Percentiles rank a stretch among this genome's conserved stretches.
Conservation (phyloP, 1,140 invertebrate species). For the Drosophila aff. region DNA sequence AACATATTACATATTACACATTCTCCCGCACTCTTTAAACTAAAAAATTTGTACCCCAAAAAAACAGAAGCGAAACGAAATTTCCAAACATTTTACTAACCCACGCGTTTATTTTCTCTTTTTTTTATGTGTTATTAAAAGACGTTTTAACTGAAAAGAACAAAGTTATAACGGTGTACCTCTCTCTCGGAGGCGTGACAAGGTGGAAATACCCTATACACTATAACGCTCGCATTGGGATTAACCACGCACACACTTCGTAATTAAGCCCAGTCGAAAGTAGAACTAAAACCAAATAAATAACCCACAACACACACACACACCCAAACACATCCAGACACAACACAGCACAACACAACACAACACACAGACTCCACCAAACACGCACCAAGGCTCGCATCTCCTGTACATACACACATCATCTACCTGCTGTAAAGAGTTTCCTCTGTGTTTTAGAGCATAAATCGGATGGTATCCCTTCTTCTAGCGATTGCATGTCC, state of each 20-base stretch:
- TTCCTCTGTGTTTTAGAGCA: slow-evolving; percentile 23
- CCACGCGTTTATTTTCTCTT: slow-evolving; percentile 42
- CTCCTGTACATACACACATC: slow-evolving; percentile 24
- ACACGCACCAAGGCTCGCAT: slow-evolving; percentile 7
- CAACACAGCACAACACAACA: background rate
- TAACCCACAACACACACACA: slow-evolving; percentile 4
- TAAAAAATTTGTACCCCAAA: background rate
- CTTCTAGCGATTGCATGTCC: slow-evolving; percentile 29
- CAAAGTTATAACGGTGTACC: slow-evolving; percentile 21
- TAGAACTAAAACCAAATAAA: slow-evolving; percentile 34
- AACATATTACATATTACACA: background rate
- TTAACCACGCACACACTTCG: slow-evolving; percentile 20
- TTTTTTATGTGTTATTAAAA: slow-evolving; percentile 15
- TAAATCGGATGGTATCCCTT: slow-evolving; percentile 9
- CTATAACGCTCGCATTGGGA: slow-evolving; percentile 23
- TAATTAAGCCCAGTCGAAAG: slow-evolving; percentile 39
- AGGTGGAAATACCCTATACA: slow-evolving; percentile 27
- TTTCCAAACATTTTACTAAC: slow-evolving; percentile 27
- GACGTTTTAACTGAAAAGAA: slow-evolving; percentile 13
- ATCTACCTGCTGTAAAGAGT: slow-evolving; percentile 28
- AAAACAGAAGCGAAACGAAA: background rate
- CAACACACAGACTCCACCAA: background rate
- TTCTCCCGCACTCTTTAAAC: slow-evolving; percentile 4
- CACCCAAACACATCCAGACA: slow-evolving; percentile 1
- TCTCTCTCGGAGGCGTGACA: slow-evolving; percentile 29